phyloP scores from a whole-genome alignment of 64 coral and sea anemone species.

The Porites lutea region DNA sequence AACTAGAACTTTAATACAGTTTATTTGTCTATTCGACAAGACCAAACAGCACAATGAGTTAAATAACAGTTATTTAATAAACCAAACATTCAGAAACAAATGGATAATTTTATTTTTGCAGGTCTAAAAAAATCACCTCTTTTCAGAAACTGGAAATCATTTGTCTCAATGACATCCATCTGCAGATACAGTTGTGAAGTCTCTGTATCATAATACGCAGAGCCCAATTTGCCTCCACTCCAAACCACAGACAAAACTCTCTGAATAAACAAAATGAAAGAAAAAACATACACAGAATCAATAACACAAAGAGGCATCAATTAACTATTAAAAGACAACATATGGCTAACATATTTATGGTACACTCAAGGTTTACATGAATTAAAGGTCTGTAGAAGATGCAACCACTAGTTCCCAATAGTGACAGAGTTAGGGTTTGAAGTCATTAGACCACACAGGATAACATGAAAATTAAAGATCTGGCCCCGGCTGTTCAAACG shows the following conservation, averaged over 20 bases:
- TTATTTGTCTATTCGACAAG: too few relatives aligned
- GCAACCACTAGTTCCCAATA: too few relatives aligned
- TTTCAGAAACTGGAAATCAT: constrained; percentile 89
- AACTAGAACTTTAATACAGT: too few relatives aligned
- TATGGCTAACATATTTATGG: too few relatives aligned
- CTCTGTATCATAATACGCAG: constrained; percentile 87
- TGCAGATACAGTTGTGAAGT: constrained; percentile 74
- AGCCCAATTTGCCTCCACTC: constrained; percentile 86
- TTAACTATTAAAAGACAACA: not conserved
- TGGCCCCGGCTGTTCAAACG: too few relatives aligned
- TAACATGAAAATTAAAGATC: too few relatives aligned
- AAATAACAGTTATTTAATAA: not conserved
- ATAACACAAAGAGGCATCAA: too few relatives aligned
- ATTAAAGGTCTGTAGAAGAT: too few relatives aligned
- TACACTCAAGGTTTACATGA: too few relatives aligned
- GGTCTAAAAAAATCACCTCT: constrained; percentile 60
- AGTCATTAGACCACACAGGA: too few relatives aligned
- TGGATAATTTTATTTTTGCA: not conserved
- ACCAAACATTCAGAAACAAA: not conserved
- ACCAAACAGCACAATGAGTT: too few relatives aligned
- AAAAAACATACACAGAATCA: not conserved
- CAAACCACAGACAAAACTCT: constrained; percentile 86
- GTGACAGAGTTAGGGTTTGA: too few relatives aligned
- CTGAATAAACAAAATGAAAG: constrained; percentile 25
- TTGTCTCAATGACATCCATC: constrained; percentile 89